Percentiles rank a stretch among this genome's conserved stretches.
phyloP scores from a whole-genome alignment of 2,888 invertebrate species.

The Listrodromus nycthemerus region DNA sequence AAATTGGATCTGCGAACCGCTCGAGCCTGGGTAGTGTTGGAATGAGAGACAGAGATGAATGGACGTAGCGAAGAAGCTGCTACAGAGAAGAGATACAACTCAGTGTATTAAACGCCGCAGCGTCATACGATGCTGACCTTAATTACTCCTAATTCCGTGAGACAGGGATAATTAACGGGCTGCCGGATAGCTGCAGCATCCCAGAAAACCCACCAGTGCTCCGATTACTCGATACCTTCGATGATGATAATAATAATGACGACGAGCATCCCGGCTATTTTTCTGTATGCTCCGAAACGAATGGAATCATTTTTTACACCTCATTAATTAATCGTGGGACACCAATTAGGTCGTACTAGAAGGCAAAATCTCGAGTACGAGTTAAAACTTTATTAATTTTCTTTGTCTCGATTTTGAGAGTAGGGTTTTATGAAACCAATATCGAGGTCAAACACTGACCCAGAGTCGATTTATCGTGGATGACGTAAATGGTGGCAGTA shows the following conservation, averaged over 20 bases:
- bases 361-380: not conserved
- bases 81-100: constrained; percentile 27
- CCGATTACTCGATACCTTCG: constrained; percentile 42
- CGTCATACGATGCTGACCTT: constrained; percentile 66
- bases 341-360: not conserved
- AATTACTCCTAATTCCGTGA: constrained; percentile 70
- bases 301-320: not conserved
- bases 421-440: too few relatives aligned
- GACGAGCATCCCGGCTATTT: not conserved
- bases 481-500: too few relatives aligned
- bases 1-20: constrained; percentile 53
- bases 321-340: not conserved
- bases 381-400: not conserved
- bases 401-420: not conserved
- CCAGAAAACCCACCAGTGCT: constrained; percentile 22
- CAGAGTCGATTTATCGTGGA: too few relatives aligned
- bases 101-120: constrained; percentile 25
- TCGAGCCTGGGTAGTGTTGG: not conserved
- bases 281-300: not conserved
- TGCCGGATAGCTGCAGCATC: constrained; percentile 52
- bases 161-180: constrained; percentile 70
- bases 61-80: constrained; percentile 21
- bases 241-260: constrained; percentile 46
- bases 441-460: too few relatives aligned
- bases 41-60: constrained; percentile 19